Evolutionary conservation across 2,888 invertebrate genomes (phyloP).

Genomic region (Lochmaea capreae): DNA sequence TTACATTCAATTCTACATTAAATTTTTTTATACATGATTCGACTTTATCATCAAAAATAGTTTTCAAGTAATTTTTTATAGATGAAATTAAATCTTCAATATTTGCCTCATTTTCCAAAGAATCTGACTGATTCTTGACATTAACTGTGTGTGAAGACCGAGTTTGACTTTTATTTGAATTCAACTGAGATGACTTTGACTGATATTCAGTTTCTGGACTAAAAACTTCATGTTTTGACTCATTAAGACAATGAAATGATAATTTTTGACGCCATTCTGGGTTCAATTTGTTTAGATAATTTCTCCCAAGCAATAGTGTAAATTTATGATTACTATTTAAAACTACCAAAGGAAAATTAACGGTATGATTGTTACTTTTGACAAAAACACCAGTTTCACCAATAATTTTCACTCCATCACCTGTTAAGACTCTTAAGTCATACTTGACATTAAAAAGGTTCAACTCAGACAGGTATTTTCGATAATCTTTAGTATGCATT

Average conservation of each 20-base stretch:
- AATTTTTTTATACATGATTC: conserved; percentile 25
- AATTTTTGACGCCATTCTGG: conserved; percentile 14
- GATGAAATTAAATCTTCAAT: background rate
- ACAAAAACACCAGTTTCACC: conserved; percentile 32
- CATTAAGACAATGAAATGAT: background rate
- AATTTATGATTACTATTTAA: conserved; percentile 17
- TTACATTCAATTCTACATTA: conserved; percentile 27
- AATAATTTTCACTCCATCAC: conserved; percentile 30
- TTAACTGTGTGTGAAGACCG: background rate
- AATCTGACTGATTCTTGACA: background rate
- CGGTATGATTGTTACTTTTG: background rate
- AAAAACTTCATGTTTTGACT: background rate
- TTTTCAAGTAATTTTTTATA: conserved; percentile 16
- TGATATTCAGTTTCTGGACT: background rate
- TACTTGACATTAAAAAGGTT: conserved; percentile 21
- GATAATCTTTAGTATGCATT: conserved; percentile 15
- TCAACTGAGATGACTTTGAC: background rate
- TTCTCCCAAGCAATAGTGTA: conserved; percentile 24
- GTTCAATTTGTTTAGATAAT: conserved; percentile 26
- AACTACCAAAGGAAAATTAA: conserved; percentile 20
- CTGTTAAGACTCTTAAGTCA: conserved; percentile 37
- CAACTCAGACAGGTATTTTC: conserved; percentile 1
- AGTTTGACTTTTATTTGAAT: background rate
- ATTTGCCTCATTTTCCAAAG: background rate
- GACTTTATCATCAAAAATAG: conserved; percentile 20